Evolutionary conservation across 2,888 invertebrate species (phyloP), one percentile per base, ranked within the genome.

Genomic region (Nemurella pictetii): DNA sequence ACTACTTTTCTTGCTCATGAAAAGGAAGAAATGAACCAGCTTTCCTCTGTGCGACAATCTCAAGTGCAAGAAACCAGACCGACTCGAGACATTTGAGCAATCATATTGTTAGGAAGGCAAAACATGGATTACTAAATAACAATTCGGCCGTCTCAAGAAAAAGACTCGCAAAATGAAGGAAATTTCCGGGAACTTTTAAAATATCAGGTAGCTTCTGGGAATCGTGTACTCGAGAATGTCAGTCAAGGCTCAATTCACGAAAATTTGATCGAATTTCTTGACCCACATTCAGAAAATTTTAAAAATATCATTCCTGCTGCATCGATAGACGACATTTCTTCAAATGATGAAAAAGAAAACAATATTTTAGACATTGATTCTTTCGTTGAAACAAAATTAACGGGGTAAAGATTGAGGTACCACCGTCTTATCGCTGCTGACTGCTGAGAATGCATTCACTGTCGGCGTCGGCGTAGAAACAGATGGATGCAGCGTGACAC

Each of bases 401-500:
- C 84, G 15, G 84, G 80, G 15, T n/a, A 30, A 84, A 80, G 12
- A 30, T 78, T 80, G 80, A 26, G 84, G 36, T 3, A 0, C 26
- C 1, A 81, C 35, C 4, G 81, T 81, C 25, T 12, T 81, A 15
- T n/a, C 27, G 2, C 25, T 81, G 55, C 25, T n/a, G n/a, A n/a
- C n/a, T n/a, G n/a, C n/a, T 81, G 26, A 12, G 29, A 12, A 81
- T 29, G 26, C 55, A 36, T 30, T 35, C 35, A 2, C 26, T 81
- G 2, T 25, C 84, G 87, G 87, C 85, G 84, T 88, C 77, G 88
- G 88, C 35, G 87, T 88, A 80, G 88, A 88, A 73, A 88, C 88
- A 83, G 88, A 88, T 82, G 87, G 87, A 85, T 89, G 88, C 86
- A 87, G 87, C 30, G 88, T 88, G 36, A 89, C n/a, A n/a, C n/a